phyloP scores from a whole-genome alignment of 2,888 invertebrate genomes.

The Plebejus melissa region DNA sequence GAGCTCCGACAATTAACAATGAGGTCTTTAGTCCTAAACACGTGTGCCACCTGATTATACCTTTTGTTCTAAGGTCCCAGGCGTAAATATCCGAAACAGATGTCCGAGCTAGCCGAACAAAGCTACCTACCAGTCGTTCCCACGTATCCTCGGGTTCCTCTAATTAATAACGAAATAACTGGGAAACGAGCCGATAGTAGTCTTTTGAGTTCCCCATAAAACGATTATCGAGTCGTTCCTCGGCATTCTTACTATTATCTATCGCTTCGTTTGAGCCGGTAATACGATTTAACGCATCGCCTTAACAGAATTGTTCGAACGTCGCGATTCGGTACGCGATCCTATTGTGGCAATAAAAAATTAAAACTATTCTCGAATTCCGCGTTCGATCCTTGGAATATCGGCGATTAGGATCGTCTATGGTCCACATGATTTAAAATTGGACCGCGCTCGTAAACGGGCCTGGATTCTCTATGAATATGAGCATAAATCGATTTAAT shows the following conservation, averaged over 20 bases:
- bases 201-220: conserved; percentile 69
- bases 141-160: conserved; percentile 64
- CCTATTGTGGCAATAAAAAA: conserved; percentile 20
- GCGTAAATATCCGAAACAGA: conserved; percentile 58
- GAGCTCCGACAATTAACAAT: not conserved
- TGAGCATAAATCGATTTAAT: conserved; percentile 32
- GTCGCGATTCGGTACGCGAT: conserved; percentile 27
- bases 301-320: conserved; percentile 43
- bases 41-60: conserved; percentile 59
- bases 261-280: conserved; percentile 55
- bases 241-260: conserved; percentile 57
- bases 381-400: conserved; percentile 13
- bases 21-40: conserved; percentile 40
- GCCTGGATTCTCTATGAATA: conserved; percentile 2
- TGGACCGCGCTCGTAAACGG: conserved; percentile 16
- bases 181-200: conserved; percentile 60
- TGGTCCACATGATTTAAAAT: conserved; percentile 21
- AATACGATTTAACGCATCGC: conserved; percentile 69
- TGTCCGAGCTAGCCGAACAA: conserved; percentile 48
- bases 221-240: conserved; percentile 73
- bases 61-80: conserved; percentile 51
- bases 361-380: conserved; percentile 8
- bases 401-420: conserved; percentile 20
- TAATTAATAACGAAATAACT: conserved; percentile 71
- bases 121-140: conserved; percentile 53